Evolutionary conservation across 1,140 invertebrate genomes (phyloP).

Genomic region (Cydia pomonella): DNA sequence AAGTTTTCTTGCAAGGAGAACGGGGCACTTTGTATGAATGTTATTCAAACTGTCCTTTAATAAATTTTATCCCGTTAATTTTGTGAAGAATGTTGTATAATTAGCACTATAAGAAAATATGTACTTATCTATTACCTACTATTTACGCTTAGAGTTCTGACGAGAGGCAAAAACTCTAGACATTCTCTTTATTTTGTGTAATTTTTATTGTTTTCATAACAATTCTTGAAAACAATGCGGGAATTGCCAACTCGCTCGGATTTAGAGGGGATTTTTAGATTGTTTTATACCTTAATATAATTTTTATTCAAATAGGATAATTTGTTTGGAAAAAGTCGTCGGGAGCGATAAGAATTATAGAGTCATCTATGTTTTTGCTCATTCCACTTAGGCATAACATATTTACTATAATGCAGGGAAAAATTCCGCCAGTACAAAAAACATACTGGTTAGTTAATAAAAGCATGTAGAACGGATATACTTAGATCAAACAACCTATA

Average conservation of each 20-base stretch:
- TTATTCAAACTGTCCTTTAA: no score
- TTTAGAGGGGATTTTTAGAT: conserved; percentile 15
- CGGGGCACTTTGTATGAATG: no score
- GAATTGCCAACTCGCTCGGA: conserved; percentile 5
- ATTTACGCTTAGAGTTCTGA: background rate
- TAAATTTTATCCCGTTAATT: no score
- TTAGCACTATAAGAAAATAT: background rate
- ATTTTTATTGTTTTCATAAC: conserved; percentile 24
- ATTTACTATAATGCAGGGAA: no score
- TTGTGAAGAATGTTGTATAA: no score
- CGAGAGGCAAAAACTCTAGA: background rate
- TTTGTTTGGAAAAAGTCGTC: background rate
- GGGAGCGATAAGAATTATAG: background rate
- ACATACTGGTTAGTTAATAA: no score
- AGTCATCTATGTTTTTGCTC: background rate
- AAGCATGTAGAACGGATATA: no score
- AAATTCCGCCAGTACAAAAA: no score
- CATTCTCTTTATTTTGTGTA: conserved; percentile 6
- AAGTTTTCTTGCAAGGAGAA: no score
- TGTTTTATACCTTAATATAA: background rate
- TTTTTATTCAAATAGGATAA: background rate
- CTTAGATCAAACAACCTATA: no score
- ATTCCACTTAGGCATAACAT: no score
- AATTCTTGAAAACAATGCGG: conserved; percentile 27
- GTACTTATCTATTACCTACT: background rate